A percentile compares a stretch with the other conserved stretches of the same genome.
These are phyloP conservation scores for Camelus bactrianus DNA, from an alignment of 2,113 vertebrate species.

Conservation along the genomic window DNA sequence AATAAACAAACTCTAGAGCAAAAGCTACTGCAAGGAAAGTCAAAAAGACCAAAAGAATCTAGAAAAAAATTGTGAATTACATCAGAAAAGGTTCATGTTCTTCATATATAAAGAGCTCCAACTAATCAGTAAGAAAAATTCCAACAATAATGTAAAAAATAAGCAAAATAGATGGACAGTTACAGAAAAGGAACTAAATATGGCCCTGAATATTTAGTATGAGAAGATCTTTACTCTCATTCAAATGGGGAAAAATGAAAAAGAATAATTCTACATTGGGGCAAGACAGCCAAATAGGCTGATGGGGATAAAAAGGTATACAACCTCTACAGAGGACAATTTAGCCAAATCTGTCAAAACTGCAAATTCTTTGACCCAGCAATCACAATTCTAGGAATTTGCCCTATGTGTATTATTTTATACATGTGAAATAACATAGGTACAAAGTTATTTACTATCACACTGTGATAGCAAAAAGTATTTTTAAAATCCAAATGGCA, in stretches of 20 bases:
- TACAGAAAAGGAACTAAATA: neutral
- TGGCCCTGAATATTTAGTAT: neutral
- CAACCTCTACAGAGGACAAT: neutral
- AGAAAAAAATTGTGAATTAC: neutral
- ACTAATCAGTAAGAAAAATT: conserved; percentile 15
- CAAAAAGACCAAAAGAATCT: neutral
- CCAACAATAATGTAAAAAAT: neutral
- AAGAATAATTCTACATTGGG: neutral
- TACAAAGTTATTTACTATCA: neutral
- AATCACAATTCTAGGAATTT: conserved; percentile 18
- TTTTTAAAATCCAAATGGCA: conserved; percentile 19
- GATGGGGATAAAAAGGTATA: neutral
- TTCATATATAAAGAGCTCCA: neutral
- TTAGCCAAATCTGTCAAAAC: conserved; percentile 32
- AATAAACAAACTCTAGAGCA: neutral
- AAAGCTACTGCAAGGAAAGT: neutral
- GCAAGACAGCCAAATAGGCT: neutral
- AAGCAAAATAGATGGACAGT: neutral
- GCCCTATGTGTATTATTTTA: neutral
- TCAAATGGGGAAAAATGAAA: neutral
- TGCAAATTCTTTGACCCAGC: neutral
- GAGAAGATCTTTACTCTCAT: neutral
- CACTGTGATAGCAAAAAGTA: neutral
- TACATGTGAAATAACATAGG: neutral
- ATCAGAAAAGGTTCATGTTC: neutral